phyloP scores from a whole-genome alignment of 2,888 invertebrate genomes.

The Poecilus cupreus region DNA sequence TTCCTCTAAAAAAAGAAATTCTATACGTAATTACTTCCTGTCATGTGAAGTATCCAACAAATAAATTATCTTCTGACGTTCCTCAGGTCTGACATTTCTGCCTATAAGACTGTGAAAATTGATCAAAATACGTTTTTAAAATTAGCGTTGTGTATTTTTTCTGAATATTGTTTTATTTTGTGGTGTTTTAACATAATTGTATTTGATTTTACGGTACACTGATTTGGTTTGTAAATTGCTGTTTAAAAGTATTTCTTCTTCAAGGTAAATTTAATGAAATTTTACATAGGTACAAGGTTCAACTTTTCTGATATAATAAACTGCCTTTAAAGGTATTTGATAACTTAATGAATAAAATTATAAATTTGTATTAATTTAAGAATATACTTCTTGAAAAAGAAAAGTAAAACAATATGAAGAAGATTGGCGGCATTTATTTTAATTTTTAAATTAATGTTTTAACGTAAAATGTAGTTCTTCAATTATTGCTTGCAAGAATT shows the following conservation, averaged over 20 bases:
- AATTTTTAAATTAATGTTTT: too few relatives aligned
- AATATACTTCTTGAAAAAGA: too few relatives aligned
- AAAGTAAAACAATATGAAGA: too few relatives aligned
- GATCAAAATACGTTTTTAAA: neutral
- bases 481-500: too few relatives aligned
- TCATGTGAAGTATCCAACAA: too few relatives aligned
- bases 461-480: too few relatives aligned
- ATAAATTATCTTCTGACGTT: too few relatives aligned
- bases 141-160: neutral
- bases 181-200: slow-evolving; percentile 40
- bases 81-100: too few relatives aligned
- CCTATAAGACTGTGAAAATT: neutral
- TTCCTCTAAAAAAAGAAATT: too few relatives aligned
- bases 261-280: slow-evolving; percentile 29
- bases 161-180: slow-evolving; percentile 7
- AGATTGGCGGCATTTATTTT: too few relatives aligned
- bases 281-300: slow-evolving; percentile 21
- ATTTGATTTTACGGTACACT: slow-evolving; percentile 36
- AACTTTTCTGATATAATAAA: slow-evolving; percentile 7
- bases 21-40: too few relatives aligned
- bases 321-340: neutral
- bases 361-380: neutral
- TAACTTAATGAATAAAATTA: neutral
- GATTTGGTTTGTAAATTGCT: slow-evolving; percentile 16
- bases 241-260: slow-evolving; percentile 27